phyloP scores from a whole-genome alignment of 2,888 invertebrate species.

The Clanis bilineata region DNA sequence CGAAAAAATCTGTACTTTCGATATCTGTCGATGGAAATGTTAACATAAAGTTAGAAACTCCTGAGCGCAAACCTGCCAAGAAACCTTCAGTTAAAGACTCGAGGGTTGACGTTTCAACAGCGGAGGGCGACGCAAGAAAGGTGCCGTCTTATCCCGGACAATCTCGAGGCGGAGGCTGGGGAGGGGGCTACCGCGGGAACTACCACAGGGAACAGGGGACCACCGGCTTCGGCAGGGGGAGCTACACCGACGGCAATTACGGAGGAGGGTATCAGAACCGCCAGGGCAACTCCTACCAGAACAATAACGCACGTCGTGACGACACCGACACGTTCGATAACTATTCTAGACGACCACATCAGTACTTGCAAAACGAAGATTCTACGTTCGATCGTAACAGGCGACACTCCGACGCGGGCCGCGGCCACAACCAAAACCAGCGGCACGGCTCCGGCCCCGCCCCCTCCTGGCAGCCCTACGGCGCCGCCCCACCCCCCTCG shows the following conservation, averaged over 20 bases:
- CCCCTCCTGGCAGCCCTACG: conserved; percentile 47
- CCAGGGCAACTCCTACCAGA: conserved; percentile 36
- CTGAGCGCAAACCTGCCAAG: conserved; percentile 1
- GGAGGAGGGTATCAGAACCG: conserved; percentile 36
- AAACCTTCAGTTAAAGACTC: conserved; percentile 25
- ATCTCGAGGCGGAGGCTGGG: conserved; percentile 76
- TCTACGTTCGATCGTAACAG: conserved; percentile 38
- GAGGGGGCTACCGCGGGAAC: conserved; percentile 59
- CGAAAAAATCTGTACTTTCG: conserved; percentile 82
- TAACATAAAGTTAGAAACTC: conserved; percentile 66
- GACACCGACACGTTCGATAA: conserved; percentile 39
- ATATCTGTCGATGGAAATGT: conserved; percentile 84
- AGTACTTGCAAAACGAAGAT: conserved; percentile 44
- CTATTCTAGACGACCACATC: conserved; percentile 53
- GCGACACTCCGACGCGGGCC: conserved; percentile 25
- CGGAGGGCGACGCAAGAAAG: conserved; percentile 60
- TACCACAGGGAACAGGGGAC: conserved; percentile 41
- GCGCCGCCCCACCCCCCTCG: conserved; percentile 22
- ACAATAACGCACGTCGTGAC: conserved; percentile 42
- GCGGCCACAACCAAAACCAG: background rate
- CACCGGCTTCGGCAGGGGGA: conserved; percentile 33
- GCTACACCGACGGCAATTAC: conserved; percentile 55
- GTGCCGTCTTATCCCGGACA: conserved; percentile 86
- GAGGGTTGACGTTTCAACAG: conserved; percentile 47
- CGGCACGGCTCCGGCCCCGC: conserved; percentile 27